Conservation (phyloP, 64 coral and sea anemone genomes). For the Porites australiensis region DNA sequence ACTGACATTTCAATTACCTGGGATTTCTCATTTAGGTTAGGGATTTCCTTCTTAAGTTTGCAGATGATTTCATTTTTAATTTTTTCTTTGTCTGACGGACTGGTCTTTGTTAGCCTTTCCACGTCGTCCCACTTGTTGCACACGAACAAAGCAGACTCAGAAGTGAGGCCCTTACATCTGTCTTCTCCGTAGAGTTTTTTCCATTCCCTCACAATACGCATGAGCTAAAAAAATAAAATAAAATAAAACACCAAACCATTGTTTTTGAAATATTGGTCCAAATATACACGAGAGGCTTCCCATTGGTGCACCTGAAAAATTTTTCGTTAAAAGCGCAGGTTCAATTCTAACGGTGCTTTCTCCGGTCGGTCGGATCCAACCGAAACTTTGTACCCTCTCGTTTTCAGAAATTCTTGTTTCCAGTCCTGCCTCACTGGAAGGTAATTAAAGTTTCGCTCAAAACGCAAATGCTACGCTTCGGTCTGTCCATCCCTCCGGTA, state of each 20-base stretch:
- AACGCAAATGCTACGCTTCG: too few relatives aligned
- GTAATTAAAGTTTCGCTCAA: too few relatives aligned
- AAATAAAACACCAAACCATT: background rate
- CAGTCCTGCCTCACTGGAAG: too few relatives aligned
- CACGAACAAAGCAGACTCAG: constrained; percentile 1
- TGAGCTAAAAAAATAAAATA: background rate
- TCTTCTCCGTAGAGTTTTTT: constrained; percentile 1
- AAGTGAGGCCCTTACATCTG: background rate
- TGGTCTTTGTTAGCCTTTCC: background rate
- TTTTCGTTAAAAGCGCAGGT: too few relatives aligned
- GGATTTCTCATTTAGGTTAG: background rate
- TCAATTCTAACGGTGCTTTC: too few relatives aligned
- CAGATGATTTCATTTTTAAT: background rate
- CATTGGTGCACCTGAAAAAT: too few relatives aligned
- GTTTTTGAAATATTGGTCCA: too few relatives aligned
- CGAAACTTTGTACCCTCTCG: too few relatives aligned
- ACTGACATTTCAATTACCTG: constrained; percentile 2
- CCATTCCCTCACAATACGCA: background rate
- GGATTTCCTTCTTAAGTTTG: background rate
- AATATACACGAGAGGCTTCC: too few relatives aligned
- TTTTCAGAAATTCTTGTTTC: too few relatives aligned
- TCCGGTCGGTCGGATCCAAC: too few relatives aligned
- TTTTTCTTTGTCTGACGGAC: background rate
- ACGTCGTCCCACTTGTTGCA: constrained; percentile 20
- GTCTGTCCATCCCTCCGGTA: too few relatives aligned